Percentiles rank a stretch among this genome's conserved stretches.
These are phyloP conservation scores for Acanthurus leucopareius DNA, from an alignment of 2,797 vertebrate species.

Conservation along the genomic window DNA sequence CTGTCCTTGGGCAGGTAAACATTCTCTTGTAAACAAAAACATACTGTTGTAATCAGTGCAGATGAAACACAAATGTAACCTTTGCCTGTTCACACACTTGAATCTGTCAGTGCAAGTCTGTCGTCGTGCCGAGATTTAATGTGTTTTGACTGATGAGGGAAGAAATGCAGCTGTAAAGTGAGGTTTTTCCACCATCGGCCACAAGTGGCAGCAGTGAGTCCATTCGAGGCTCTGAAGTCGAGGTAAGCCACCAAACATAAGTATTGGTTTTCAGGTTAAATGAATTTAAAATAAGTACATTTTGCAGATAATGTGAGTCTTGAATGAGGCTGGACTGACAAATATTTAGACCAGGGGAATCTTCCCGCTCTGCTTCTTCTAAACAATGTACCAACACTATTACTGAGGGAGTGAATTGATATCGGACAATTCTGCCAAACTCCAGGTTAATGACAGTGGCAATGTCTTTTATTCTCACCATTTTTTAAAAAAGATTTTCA, in stretches of 20 bases:
- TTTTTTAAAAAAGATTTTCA: no score
- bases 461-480: no score
- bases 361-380: no score
- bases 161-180: no score
- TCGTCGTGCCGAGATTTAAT: background rate
- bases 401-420: no score
- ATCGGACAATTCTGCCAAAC: no score
- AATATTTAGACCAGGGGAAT: background rate
- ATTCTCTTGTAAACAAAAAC: background rate
- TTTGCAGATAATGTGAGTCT: background rate
- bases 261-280: background rate
- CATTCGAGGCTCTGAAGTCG: background rate
- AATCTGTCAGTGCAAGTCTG: background rate
- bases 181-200: no score
- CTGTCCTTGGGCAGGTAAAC: no score
- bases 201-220: background rate
- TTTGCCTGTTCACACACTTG: background rate
- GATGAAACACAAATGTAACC: background rate
- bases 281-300: background rate
- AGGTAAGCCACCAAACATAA: background rate
- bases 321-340: background rate
- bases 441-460: no score
- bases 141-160: background rate
- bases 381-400: no score
- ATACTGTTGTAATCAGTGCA: background rate